Conservation (phyloP, 2,888 invertebrate genomes). For the Rhabditoides inermis region DNA sequence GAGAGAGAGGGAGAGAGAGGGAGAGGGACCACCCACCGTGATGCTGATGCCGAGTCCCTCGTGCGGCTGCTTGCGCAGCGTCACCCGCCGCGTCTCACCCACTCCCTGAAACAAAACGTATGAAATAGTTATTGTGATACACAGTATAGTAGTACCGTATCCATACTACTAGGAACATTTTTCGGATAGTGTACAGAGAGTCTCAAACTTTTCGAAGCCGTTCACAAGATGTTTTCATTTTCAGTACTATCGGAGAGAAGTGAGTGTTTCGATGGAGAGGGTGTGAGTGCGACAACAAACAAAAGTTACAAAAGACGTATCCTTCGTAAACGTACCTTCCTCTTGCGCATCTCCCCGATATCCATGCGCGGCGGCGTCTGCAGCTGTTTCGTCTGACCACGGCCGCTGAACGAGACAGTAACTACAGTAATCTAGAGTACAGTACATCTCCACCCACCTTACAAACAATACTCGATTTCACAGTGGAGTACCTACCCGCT, state of each 20-base stretch:
- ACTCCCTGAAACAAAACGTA: no score
- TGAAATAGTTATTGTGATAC: no score
- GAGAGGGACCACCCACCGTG: constrained; percentile 60
- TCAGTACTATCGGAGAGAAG: not conserved
- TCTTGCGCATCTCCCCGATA: no score
- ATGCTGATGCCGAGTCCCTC: constrained; percentile 77
- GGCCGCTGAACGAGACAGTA: constrained; percentile 31
- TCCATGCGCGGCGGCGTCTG: constrained; percentile 26
- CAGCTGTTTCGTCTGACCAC: constrained; percentile 33
- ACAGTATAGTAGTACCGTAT: no score
- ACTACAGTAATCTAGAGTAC: no score
- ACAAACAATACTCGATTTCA: no score
- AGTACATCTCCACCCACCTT: no score
- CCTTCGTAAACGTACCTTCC: not conserved
- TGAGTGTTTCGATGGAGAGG: not conserved
- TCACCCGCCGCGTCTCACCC: constrained; percentile 58
- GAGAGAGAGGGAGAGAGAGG: no score
- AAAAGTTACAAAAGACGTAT: not conserved
- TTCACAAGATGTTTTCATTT: not conserved
- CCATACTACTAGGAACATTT: no score
- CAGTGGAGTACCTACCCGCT: no score
- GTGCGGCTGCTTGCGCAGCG: constrained; percentile 66
- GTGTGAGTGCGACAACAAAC: not conserved
- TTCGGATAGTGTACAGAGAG: no score
- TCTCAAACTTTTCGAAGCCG: not conserved